phyloP scores from a whole-genome alignment of 2,113 vertebrate genomes.

The Cochlearius cochlearius region DNA sequence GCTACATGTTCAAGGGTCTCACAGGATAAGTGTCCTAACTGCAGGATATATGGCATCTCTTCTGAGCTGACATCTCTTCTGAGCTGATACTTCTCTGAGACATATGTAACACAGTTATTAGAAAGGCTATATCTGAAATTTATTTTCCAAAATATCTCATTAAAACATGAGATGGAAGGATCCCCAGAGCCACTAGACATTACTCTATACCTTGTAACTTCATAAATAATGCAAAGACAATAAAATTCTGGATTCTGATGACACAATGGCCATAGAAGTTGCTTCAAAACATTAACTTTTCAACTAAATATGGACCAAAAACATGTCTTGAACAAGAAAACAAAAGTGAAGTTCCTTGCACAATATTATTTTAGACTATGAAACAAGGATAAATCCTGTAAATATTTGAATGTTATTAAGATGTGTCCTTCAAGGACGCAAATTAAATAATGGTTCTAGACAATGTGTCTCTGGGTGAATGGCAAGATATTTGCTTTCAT shows the following conservation, averaged over 20 bases:
- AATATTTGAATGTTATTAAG: background rate
- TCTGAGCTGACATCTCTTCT: background rate
- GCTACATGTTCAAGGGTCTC: background rate
- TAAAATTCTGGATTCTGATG: background rate
- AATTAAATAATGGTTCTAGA: background rate
- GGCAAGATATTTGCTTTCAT: background rate
- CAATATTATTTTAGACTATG: background rate
- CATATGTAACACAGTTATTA: background rate
- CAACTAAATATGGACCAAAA: background rate
- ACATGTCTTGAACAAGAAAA: background rate
- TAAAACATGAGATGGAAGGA: background rate
- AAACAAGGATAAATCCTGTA: background rate
- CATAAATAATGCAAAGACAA: background rate
- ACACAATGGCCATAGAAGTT: background rate
- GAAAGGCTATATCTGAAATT: background rate
- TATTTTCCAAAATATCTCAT: background rate
- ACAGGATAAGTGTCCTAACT: background rate
- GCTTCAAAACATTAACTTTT: background rate
- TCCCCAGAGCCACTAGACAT: background rate
- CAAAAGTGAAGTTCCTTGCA: background rate
- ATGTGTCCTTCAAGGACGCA: background rate
- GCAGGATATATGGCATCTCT: background rate
- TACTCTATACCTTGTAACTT: background rate
- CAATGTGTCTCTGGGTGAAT: background rate
- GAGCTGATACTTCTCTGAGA: background rate